Evolutionary conservation across 2,888 invertebrate genomes (phyloP).

Genomic region (Charanyca ferruginea): DNA sequence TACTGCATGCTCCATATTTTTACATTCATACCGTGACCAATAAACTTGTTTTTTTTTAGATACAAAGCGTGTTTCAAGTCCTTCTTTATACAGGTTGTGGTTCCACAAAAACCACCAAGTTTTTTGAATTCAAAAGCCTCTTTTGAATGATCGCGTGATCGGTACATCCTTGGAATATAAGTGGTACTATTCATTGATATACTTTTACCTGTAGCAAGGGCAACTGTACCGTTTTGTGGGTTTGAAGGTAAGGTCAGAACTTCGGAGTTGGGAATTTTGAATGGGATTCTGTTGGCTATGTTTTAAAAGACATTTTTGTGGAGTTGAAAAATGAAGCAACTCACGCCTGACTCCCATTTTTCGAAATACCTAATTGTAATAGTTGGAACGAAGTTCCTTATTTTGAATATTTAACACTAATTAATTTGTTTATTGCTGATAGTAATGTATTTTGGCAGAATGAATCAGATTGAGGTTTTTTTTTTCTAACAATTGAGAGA

Average conservation of each 20-base stretch:
- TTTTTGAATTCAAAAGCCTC: constrained; percentile 66
- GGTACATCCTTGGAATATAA: constrained; percentile 70
- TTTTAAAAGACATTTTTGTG: too few relatives aligned
- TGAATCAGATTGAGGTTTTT: too few relatives aligned
- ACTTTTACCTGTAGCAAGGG: constrained; percentile 76
- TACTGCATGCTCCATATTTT: not conserved
- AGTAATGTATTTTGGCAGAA: too few relatives aligned
- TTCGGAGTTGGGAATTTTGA: not conserved
- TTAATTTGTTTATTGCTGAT: too few relatives aligned
- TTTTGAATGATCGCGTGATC: constrained; percentile 76
- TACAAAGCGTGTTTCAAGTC: constrained; percentile 19
- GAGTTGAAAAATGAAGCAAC: too few relatives aligned
- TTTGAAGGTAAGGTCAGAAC: constrained; percentile 70
- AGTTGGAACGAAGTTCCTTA: too few relatives aligned
- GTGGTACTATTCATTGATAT: constrained; percentile 73
- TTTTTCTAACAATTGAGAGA: too few relatives aligned
- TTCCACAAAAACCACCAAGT: constrained; percentile 60
- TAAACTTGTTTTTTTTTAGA: constrained; percentile 36
- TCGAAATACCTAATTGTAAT: too few relatives aligned
- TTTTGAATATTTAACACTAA: too few relatives aligned
- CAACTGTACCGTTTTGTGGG: constrained; percentile 65
- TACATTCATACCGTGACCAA: constrained; percentile 4
- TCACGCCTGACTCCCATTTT: too few relatives aligned
- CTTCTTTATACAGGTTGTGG: constrained; percentile 34
- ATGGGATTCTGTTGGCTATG: too few relatives aligned